Evolutionary conservation across 2,888 invertebrate genomes (phyloP).

Genomic region (Pteria penguin): DNA sequence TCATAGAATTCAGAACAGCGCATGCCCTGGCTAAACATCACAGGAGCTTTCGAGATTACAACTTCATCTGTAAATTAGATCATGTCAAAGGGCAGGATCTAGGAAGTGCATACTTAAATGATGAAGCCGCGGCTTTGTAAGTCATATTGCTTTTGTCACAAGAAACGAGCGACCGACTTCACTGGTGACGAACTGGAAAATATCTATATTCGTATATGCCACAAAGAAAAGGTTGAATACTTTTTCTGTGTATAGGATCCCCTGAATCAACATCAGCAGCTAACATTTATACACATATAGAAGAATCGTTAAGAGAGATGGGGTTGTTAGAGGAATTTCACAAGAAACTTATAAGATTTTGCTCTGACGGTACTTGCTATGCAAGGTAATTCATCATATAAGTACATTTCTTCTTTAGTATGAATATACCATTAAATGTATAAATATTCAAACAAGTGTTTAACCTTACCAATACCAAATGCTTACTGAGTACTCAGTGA

Average conservation of each 20-base stretch:
- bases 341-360: slow-evolving; percentile 9
- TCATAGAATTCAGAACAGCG: slow-evolving; percentile 3
- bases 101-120: background rate
- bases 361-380: slow-evolving; percentile 4
- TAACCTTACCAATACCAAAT: no score
- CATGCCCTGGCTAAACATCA: slow-evolving; percentile 1
- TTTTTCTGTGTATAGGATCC: slow-evolving; percentile 2
- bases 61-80: background rate
- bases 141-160: slow-evolving; percentile 2
- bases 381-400: background rate
- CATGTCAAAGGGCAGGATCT: background rate
- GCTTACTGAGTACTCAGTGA: no score
- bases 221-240: background rate
- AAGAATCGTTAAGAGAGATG: background rate
- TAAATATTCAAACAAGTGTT: no score
- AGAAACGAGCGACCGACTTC: background rate
- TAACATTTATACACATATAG: background rate
- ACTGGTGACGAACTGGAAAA: slow-evolving; percentile 13
- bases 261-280: background rate
- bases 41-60: background rate
- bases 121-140: slow-evolving; percentile 2
- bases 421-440: background rate
- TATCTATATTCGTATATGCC: background rate
- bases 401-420: background rate
- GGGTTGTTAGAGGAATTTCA: background rate